Base-by-base conservation (phyloP, 2,888 invertebrate genomes). In the Leucozona laternaria region DNA sequence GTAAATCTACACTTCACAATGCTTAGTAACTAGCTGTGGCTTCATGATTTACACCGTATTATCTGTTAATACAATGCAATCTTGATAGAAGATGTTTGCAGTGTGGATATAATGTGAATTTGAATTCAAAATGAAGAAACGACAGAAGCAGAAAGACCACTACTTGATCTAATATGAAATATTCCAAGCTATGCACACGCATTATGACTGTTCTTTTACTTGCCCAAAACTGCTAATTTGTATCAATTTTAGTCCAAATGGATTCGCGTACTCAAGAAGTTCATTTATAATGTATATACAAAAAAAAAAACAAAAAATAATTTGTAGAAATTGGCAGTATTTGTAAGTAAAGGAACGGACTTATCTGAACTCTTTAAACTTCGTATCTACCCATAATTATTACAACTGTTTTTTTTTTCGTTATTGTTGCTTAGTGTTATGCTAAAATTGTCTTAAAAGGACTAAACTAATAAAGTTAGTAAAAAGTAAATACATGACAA, bases 361-460 rank as follows among this genome's bases (percentile, higher is more conserved):
- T 28, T 28, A 22, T 20, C 53, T 71, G 43, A 53, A 37, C 53
- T n/a, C n/a, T 28, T 15, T 4, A 70, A 66, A 37, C 58, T 53
- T 37, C 20, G 45, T 40, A 43, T 25, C 60, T 70, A 62, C 40
- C 66, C 73, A 75, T 60, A 60, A 28, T 43, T 40, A 31, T 66
- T 13, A 55, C 37, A 53, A 70, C 28, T 71, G 71, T n/a, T 28
- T 28, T 28, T 71, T 53, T 34, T 25, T 70, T 11, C 58, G 45
- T 73, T 48, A 79, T 20, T 82, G 81, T 77, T 82, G 58, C 40
- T 60, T 48, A 64, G 57, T 80, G 78, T 78, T 82, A 66, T 72
- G 77, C 78, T 78, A 60, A 78, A 34, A 60, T 66, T 77, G 53
- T 75, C 75, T 53, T 31, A 20, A 20, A 68, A 68, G 60, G 53